phyloP scores from a whole-genome alignment of 2,888 invertebrate species.

The Ophion ellenae region DNA sequence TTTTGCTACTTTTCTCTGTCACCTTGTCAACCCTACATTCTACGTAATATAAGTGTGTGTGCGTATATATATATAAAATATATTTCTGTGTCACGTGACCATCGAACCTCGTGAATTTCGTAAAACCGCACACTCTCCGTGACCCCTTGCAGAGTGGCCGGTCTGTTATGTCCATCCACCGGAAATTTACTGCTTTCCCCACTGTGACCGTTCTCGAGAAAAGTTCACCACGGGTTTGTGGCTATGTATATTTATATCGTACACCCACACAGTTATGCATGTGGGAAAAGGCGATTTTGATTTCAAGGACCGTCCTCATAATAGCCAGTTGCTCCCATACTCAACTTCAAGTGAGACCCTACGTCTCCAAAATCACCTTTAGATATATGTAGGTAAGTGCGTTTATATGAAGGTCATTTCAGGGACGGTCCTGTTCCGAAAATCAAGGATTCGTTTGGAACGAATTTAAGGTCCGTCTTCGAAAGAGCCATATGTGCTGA shows the following conservation, averaged over 20 bases:
- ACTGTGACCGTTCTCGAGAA: conserved; percentile 40
- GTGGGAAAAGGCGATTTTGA: neutral
- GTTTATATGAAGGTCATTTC: neutral
- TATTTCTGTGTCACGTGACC: conserved; percentile 26
- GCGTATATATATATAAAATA: neutral
- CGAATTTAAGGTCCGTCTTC: neutral
- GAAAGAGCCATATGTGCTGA: neutral
- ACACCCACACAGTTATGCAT: neutral
- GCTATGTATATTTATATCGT: neutral
- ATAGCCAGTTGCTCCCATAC: neutral
- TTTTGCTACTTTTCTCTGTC: conserved; percentile 11
- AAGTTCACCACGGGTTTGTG: conserved; percentile 40
- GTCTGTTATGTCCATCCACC: conserved; percentile 51
- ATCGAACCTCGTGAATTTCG: conserved; percentile 54
- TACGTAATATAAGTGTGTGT: neutral
- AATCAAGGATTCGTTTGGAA: neutral
- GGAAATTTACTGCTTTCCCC: conserved; percentile 57
- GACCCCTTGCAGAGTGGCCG: conserved; percentile 41
- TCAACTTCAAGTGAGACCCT: neutral
- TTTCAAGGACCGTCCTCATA: neutral
- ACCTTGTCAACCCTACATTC: conserved; percentile 23
- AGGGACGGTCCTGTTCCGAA: neutral
- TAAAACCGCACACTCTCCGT: conserved; percentile 50
- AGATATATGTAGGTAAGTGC: neutral
- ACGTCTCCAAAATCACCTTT: neutral